Evolutionary conservation across 2,113 vertebrate species (phyloP), one percentile per base, ranked within the genome.

Genomic region (Struthidea cinerea): DNA sequence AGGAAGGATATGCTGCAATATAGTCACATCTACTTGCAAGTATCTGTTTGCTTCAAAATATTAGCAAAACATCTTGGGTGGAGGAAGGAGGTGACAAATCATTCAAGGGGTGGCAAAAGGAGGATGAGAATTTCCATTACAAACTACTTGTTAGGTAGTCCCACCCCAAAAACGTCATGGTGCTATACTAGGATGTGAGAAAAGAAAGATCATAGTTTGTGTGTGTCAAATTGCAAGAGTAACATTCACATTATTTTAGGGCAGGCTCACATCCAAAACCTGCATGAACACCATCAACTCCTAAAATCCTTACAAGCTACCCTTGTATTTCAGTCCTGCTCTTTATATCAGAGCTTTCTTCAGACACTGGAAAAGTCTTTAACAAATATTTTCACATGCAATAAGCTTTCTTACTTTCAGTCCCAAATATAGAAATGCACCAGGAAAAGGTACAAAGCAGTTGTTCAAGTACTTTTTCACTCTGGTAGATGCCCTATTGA

Each of bases 1-100:
- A 96, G 88, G 88, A 96, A 96, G 83, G 88, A 92, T 96, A 42
- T 93, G 79, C 92, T 90, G 93, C 92, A 94, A 94, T 42, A 65
- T 0, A 70, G 83, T 20, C 44, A 18, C 61, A 78, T 84, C 81
- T 82, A 90, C 52, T 81, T 68, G 73, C 73, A 96, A 74, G 71
- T 84, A 89, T 77, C 46, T 53, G 37, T 79, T 92, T 89, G 84
- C 56, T 57, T 94, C 65, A 46, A 89, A 78, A 69, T 81, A 89
- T 56, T 61, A 84, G 53, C 14, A 13, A 92, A 92, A 86, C 56
- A 73, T 75, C 28, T 68, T 47, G 69, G 67, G 73, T 68, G 57
- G 67, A 91, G 71, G 57, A 75, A 69, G 33, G 56, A 69, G 87
- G 61, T 53, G 76, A 78, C 59, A 76, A 94, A 84, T 81, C 80